Conservation (phyloP, 1,140 invertebrate species). For the Calliopsis andreniformis region DNA sequence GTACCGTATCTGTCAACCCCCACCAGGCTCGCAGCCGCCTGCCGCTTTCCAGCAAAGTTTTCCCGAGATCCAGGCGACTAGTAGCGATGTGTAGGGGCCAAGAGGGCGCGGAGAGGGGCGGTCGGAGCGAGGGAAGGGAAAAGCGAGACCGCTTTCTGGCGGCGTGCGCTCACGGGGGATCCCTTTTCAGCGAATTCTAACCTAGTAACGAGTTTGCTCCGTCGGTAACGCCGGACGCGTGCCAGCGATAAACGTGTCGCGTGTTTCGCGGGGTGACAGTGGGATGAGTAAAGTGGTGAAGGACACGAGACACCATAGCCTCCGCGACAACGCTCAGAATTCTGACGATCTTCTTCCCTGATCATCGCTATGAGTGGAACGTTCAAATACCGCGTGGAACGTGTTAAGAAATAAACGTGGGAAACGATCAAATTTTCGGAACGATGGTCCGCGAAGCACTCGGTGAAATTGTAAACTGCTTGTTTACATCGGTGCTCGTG, state of each 20-base stretch:
- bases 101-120: conserved; percentile 42
- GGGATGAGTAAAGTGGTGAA: conserved; percentile 59
- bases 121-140: conserved; percentile 55
- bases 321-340: conserved; percentile 26
- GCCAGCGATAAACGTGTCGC: conserved; percentile 65
- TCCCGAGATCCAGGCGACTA: conserved; percentile 69
- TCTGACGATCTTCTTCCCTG: neutral
- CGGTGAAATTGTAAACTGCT: neutral
- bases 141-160: conserved; percentile 58
- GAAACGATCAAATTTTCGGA: neutral
- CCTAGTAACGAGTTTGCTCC: conserved; percentile 67
- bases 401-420: neutral
- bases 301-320: conserved; percentile 35
- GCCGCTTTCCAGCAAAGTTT: conserved; percentile 69
- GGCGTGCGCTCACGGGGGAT: conserved; percentile 57
- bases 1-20: conserved; percentile 58
- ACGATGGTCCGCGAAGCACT: neutral
- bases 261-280: conserved; percentile 56
- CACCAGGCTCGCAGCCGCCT: conserved; percentile 56
- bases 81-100: conserved; percentile 43
- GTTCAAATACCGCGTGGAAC: neutral
- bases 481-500: conserved; percentile 22
- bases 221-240: conserved; percentile 67
- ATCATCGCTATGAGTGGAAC: neutral
- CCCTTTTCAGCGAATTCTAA: conserved; percentile 67